Evolutionary conservation across 2,888 invertebrate species (phyloP).

Genomic region (Metellina segmentata): DNA sequence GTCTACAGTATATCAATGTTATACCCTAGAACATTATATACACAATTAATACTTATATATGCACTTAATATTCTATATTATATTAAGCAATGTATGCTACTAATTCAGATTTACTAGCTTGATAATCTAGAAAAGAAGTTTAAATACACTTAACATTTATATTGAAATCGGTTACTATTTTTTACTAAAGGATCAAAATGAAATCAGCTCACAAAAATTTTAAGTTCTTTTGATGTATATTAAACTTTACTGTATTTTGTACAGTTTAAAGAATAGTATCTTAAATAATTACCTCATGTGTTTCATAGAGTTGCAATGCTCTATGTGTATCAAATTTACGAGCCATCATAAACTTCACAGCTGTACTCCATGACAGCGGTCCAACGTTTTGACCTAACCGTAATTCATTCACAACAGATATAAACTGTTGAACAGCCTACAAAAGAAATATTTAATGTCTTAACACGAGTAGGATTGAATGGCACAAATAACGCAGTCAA

Average conservation of each 20-base stretch:
- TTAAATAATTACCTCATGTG: conserved; percentile 86
- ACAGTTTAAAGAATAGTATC: not conserved
- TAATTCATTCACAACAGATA: conserved; percentile 77
- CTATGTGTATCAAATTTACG: conserved; percentile 96
- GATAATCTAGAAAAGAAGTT: too few relatives aligned
- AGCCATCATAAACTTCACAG: conserved; percentile 94
- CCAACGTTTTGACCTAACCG: conserved; percentile 74
- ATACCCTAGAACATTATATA: too few relatives aligned
- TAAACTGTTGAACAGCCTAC: conserved; percentile 77
- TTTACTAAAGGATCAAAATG: not conserved
- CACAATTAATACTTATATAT: too few relatives aligned
- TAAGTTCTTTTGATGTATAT: not conserved
- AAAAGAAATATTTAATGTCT: not conserved
- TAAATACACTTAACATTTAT: too few relatives aligned
- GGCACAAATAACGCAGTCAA: too few relatives aligned
- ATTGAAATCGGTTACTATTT: not conserved
- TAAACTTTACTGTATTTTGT: too few relatives aligned
- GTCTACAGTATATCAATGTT: too few relatives aligned
- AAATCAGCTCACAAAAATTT: not conserved
- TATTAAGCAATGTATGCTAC: too few relatives aligned
- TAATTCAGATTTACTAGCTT: too few relatives aligned
- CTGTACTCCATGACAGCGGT: conserved; percentile 83
- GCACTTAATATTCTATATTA: too few relatives aligned
- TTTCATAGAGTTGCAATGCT: conserved; percentile 93
- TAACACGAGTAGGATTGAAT: not conserved